These are phyloP conservation scores for Ataeniobius toweri DNA, from an alignment of 2,797 vertebrate genomes.

Conservation along the genomic window DNA sequence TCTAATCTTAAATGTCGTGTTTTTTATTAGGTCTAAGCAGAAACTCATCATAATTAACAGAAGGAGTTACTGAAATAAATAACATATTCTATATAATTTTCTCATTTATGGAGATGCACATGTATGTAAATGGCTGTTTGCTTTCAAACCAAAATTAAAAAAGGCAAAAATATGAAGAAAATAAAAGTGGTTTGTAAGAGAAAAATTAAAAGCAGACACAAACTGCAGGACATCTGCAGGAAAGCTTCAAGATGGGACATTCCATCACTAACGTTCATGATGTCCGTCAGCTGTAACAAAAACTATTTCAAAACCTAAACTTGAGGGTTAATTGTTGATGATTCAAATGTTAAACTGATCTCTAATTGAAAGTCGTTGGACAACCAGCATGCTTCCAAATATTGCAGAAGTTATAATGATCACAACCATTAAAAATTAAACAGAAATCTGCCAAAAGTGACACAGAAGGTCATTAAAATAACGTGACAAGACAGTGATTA, in stretches of 20 bases:
- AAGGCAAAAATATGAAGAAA: not conserved
- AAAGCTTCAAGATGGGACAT: too few relatives aligned
- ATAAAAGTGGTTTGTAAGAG: not conserved
- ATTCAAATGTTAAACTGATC: not conserved
- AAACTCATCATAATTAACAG: too few relatives aligned
- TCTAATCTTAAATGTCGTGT: not conserved
- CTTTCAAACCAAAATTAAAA: not conserved
- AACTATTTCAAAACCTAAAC: not conserved
- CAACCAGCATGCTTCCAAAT: not conserved
- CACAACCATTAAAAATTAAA: not conserved
- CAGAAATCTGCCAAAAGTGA: slow-evolving; percentile 12
- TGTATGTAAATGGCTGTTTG: not conserved
- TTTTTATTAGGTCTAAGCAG: too few relatives aligned
- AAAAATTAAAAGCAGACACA: not conserved
- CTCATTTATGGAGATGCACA: not conserved
- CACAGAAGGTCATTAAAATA: slow-evolving; percentile 10
- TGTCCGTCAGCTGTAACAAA: not conserved
- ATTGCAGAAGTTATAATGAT: not conserved
- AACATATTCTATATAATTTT: not conserved
- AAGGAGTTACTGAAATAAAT: not conserved
- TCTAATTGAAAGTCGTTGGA: not conserved
- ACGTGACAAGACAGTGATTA: slow-evolving; percentile 2
- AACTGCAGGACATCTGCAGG: not conserved
- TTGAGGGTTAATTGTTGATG: not conserved
- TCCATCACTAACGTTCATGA: too few relatives aligned